Evolutionary conservation across 2,797 vertebrate species (phyloP), one percentile per base, ranked within the genome.

Genomic region (Apogon hyalosoma): DNA sequence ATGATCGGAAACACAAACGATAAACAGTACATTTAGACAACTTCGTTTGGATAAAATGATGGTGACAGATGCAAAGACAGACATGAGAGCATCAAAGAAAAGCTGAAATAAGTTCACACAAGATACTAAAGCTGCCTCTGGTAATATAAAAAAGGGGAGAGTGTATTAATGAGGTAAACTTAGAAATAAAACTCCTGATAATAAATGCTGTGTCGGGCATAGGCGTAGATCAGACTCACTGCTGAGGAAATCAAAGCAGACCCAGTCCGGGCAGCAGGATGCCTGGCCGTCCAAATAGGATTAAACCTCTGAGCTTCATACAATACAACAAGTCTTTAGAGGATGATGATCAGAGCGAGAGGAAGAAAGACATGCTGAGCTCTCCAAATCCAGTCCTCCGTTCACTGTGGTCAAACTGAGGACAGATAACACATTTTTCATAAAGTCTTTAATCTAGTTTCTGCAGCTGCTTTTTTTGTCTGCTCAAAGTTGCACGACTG

Each of bases 201-300:
- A 33, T 33, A 33, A 33, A 33, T 33, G 31, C 31, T 0, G 21
- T 13, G 13, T 56, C 61, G 40, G 11, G 0, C 24, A 41, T 12
- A 21, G 31, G 46, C 19, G 38, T 14, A n/a, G n/a, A 43, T 64
- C 43, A 42, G 43, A 8, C 8, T 46, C 10, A 38, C 33, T 54
- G 60, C 16, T 51, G 12, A 50, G 51, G 57, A 24, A 50, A 45
- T 39, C 6, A 58, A 51, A 52, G 38, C 52, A 7, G 0, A 1
- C 15, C 15, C n/a, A 7, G 46, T 42, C 52, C 3, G 12, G 24
- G 54, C 71, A 47, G 66, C 48, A 12, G 57, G 56, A 67, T n/a
- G 11, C 36, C 63, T 16, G 55, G 15, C 59, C 53, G 53, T 64
- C 61, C 63, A 79, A 79, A 77, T 40, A 46, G 80, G 79, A 84